Evolutionary conservation across 2,888 invertebrate genomes (phyloP).

Genomic region (Caenorhabditis afra): DNA sequence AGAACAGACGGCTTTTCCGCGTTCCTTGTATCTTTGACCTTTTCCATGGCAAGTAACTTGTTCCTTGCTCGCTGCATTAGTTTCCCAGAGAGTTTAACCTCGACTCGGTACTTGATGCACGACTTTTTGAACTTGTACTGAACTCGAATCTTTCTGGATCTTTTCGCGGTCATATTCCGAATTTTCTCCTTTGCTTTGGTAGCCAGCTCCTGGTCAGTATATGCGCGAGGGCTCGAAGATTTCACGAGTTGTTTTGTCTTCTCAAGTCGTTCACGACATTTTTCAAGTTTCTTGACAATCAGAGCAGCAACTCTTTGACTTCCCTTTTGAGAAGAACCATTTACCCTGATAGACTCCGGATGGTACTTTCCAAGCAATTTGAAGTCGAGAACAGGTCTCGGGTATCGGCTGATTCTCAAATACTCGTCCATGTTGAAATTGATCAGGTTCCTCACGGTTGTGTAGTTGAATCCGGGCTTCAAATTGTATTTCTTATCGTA

Average conservation of each 20-base stretch:
- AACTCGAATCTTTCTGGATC: conserved; percentile 19
- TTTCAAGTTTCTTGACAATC: conserved; percentile 19
- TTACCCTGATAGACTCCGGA: not conserved
- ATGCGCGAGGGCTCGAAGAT: not conserved
- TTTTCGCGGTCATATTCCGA: not conserved
- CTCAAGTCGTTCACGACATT: conserved; percentile 15
- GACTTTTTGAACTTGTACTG: conserved; percentile 47
- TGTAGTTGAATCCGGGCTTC: not conserved
- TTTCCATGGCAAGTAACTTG: no score
- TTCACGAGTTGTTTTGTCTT: not conserved
- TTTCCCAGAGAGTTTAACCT: conserved; percentile 17
- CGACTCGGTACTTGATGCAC: conserved; percentile 38
- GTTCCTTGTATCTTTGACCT: not conserved
- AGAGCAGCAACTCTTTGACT: not conserved
- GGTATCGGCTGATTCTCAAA: conserved; percentile 10
- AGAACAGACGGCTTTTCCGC: not conserved
- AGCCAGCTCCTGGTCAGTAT: not conserved
- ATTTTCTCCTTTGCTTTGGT: not conserved
- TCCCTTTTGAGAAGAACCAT: not conserved
- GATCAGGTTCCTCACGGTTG: not conserved
- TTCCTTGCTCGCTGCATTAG: no score
- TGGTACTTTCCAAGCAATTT: conserved; percentile 9
- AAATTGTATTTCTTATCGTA: not conserved
- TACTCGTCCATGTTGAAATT: conserved; percentile 18
- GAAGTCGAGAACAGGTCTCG: conserved; percentile 1